Conservation (phyloP, 2,113 vertebrate species). For the Climacteris rufus region DNA sequence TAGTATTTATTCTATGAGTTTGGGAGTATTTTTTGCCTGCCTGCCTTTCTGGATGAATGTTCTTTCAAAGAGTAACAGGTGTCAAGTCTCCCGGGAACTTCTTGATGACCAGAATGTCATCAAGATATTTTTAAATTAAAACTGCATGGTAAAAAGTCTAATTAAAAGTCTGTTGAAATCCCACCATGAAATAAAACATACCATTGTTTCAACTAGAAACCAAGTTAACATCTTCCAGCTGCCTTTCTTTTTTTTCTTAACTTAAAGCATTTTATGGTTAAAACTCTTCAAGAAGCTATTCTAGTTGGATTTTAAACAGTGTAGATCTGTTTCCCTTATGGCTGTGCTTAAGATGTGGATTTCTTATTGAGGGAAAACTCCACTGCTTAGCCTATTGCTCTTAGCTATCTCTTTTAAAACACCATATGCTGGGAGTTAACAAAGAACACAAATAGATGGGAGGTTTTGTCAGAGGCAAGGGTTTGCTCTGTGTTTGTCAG, state of each 20-base stretch:
- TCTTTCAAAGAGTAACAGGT: constrained; percentile 24
- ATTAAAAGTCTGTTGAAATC: constrained; percentile 51
- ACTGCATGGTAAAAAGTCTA: constrained; percentile 15
- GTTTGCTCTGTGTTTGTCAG: background rate
- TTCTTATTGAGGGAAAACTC: background rate
- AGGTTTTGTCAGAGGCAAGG: background rate
- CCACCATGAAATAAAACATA: constrained; percentile 34
- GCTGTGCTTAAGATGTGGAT: background rate
- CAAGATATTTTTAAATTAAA: constrained; percentile 36
- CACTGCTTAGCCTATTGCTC: background rate
- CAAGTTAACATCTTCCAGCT: constrained; percentile 56
- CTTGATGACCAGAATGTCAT: constrained; percentile 27
- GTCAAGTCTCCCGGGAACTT: background rate
- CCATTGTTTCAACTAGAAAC: constrained; percentile 50
- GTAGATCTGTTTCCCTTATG: background rate
- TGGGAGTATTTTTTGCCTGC: background rate
- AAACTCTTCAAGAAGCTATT: background rate
- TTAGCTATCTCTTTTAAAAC: background rate
- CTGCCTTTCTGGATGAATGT: background rate
- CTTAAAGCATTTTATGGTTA: background rate
- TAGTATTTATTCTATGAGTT: background rate
- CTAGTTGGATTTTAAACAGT: background rate
- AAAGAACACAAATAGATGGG: background rate
- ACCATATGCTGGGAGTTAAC: background rate
- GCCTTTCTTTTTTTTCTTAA: background rate